Conservation (phyloP, 2,888 invertebrate species). For the Stenotaenia linearis region DNA sequence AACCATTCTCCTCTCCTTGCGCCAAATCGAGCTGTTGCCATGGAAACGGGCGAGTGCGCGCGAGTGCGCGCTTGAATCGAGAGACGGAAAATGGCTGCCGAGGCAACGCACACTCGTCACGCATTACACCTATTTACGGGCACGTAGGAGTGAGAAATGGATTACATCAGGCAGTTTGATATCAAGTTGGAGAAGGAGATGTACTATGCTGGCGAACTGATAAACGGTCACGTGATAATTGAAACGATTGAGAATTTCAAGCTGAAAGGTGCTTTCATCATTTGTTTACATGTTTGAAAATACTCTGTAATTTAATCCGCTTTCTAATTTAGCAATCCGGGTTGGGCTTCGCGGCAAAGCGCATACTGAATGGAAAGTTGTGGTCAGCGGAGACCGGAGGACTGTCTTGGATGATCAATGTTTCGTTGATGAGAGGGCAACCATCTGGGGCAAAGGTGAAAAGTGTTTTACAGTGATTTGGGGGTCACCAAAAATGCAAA, state of each 20-base stretch:
- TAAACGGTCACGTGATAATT: slow-evolving; percentile 62
- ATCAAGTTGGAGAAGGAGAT: slow-evolving; percentile 67
- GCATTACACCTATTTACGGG: not conserved
- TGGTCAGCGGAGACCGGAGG: slow-evolving; percentile 64
- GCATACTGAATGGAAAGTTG: slow-evolving; percentile 70
- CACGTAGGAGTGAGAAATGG: slow-evolving; percentile 52
- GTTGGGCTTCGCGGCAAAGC: slow-evolving; percentile 67
- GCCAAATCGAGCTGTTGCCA: slow-evolving; percentile 2
- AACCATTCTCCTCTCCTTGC: not conserved
- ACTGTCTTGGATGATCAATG: slow-evolving; percentile 71
- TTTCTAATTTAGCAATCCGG: slow-evolving; percentile 55
- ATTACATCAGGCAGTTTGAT: slow-evolving; percentile 70
- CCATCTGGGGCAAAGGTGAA: slow-evolving; percentile 67
- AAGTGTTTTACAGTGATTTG: not conserved
- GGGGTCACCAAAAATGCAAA: no score
- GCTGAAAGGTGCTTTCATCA: slow-evolving; percentile 55
- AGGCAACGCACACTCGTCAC: not conserved
- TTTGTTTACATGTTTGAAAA: not conserved
- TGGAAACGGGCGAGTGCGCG: not conserved
- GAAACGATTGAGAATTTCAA: slow-evolving; percentile 69
- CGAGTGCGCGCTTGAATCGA: not conserved
- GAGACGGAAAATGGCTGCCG: slow-evolving; percentile 1
- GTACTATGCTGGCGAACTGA: slow-evolving; percentile 67
- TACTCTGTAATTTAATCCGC: not conserved
- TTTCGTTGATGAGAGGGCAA: slow-evolving; percentile 64